Percentiles rank a stretch among this genome's conserved stretches.
Evolutionary conservation across 2,797 vertebrate species (phyloP).

Genomic region (Cottoperca gobio): DNA sequence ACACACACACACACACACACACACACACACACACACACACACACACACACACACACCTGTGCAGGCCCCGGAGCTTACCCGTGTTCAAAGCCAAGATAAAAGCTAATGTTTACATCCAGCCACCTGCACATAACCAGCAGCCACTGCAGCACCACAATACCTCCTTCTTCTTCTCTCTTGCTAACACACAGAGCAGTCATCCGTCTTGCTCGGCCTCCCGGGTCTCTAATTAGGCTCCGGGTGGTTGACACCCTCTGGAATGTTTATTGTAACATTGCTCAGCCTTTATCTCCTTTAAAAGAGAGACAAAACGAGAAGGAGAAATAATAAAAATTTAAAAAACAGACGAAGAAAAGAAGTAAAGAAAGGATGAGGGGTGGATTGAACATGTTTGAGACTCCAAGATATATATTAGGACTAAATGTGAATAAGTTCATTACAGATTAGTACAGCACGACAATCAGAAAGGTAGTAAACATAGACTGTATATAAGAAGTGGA

Average conservation of each 20-base stretch:
- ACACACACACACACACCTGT: constrained; percentile 59
- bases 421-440: background rate
- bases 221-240: constrained; percentile 79
- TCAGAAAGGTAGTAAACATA: background rate
- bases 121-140: constrained; percentile 78
- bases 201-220: constrained; percentile 67
- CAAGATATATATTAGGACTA: background rate
- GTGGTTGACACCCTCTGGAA: constrained; percentile 77
- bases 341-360: constrained; percentile 1
- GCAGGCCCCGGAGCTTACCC: constrained; percentile 64
- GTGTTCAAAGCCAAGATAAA: constrained; percentile 80
- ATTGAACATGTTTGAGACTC: background rate
- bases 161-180: constrained; percentile 34
- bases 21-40: constrained; percentile 3
- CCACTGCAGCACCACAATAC: constrained; percentile 19
- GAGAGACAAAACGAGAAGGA: constrained; percentile 13
- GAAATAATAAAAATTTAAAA: constrained; percentile 13
- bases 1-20: constrained; percentile 9
- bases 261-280: constrained; percentile 70
- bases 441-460: background rate
- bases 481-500: too few species aligned
- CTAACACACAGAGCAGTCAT: constrained; percentile 74
- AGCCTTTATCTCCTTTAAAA: constrained; percentile 48
- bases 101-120: constrained; percentile 66
- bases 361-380: background rate